Evolutionary conservation across 1,140 invertebrate genomes (phyloP).

Genomic region (Pinna nobilis): DNA sequence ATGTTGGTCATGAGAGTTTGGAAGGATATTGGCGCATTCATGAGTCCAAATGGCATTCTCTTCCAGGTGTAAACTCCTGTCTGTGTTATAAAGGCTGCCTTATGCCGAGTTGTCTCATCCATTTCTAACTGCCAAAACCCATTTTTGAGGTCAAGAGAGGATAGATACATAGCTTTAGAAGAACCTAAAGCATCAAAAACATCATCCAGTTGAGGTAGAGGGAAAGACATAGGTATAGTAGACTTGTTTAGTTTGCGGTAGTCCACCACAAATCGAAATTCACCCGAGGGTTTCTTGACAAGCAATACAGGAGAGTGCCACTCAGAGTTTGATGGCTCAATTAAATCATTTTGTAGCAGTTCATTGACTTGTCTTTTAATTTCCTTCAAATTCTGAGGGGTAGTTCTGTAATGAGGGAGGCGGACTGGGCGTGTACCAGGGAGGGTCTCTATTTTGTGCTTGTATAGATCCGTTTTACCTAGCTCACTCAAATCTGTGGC

Average conservation of each 20-base stretch:
- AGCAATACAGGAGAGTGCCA: not conserved
- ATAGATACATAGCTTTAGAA: not conserved
- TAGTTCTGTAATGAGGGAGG: not conserved
- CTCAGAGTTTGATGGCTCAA: not conserved
- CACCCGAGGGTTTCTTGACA: not conserved
- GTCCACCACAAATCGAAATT: slow-evolving; percentile 5
- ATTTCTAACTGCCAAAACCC: not conserved
- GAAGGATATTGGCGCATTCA: slow-evolving; percentile 33
- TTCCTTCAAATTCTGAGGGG: not conserved
- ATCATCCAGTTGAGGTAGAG: not conserved
- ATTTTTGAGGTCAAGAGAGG: slow-evolving; percentile 1
- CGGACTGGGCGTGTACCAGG: slow-evolving; percentile 31
- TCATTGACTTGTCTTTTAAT: not conserved
- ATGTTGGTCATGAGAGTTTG: slow-evolving; percentile 30
- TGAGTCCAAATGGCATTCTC: slow-evolving; percentile 42
- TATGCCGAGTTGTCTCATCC: not conserved
- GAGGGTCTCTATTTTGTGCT: slow-evolving; percentile 43
- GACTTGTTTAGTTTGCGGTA: not conserved
- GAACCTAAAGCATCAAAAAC: not conserved
- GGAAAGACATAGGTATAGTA: not conserved
- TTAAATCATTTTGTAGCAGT: slow-evolving; percentile 1
- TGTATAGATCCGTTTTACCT: slow-evolving; percentile 35
- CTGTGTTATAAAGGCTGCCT: not conserved
- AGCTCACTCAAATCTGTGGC: slow-evolving; percentile 28
- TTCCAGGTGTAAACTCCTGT: slow-evolving; percentile 10